These are phyloP conservation scores for Trachythela sp. DNA, from an alignment of 64 coral and sea anemone species.

Conservation along the genomic window DNA sequence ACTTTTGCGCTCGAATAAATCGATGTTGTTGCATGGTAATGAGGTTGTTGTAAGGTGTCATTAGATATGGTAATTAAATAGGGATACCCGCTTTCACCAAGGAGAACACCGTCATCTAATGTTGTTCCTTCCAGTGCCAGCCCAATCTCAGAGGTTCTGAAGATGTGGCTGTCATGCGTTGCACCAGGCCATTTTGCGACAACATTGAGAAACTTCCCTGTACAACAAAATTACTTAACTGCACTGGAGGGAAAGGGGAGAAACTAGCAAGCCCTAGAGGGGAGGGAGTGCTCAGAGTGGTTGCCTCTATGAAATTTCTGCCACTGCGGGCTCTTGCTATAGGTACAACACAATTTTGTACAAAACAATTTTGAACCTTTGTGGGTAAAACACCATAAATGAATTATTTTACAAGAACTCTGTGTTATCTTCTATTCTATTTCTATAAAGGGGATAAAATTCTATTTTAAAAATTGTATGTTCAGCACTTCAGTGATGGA, in stretches of 20 bases:
- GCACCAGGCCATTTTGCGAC: neutral
- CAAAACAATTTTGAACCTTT: too few relatives aligned
- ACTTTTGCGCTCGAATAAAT: neutral
- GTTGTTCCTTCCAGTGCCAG: neutral
- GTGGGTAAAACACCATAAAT: too few relatives aligned
- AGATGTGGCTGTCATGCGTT: neutral
- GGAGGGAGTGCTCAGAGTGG: too few relatives aligned
- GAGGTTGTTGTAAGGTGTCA: neutral
- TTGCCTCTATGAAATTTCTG: too few relatives aligned
- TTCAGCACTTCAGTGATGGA: too few relatives aligned
- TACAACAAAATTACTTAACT: neutral
- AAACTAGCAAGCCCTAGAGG: neutral
- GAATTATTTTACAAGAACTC: too few relatives aligned
- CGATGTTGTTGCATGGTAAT: neutral
- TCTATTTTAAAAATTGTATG: too few relatives aligned
- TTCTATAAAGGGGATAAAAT: too few relatives aligned
- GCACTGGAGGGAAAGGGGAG: neutral
- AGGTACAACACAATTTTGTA: too few relatives aligned
- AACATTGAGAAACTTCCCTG: neutral
- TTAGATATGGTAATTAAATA: neutral
- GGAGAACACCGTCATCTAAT: neutral
- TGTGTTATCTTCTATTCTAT: too few relatives aligned
- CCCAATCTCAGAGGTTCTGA: neutral
- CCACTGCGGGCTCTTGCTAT: too few relatives aligned
- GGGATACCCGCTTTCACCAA: neutral